These are phyloP conservation scores for Bovichtus diacanthus DNA, from an alignment of 2,797 vertebrate genomes.

Conservation along the genomic window DNA sequence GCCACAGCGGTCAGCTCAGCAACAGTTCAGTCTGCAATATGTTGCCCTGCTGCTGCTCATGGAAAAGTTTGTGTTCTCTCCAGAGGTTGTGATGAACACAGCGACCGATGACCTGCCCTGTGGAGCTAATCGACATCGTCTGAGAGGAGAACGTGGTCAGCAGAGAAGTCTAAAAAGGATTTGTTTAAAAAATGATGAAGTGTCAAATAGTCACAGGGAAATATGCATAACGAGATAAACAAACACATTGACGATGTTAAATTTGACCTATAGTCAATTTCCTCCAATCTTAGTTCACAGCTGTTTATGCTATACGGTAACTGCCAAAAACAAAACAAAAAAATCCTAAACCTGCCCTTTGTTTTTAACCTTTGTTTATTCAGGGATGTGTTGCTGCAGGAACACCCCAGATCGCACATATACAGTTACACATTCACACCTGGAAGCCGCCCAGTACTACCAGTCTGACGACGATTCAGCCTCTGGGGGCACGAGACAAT, in stretches of 20 bases:
- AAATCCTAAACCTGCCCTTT: neutral
- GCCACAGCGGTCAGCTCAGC: neutral
- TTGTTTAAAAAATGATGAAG: constrained; percentile 54
- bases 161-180: constrained; percentile 25
- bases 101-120: constrained; percentile 21
- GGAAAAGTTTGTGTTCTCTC: constrained; percentile 38
- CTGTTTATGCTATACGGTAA: constrained; percentile 4
- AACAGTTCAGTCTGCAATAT: neutral
- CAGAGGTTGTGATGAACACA: constrained; percentile 34
- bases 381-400: neutral
- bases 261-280: constrained; percentile 23
- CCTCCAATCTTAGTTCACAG: constrained; percentile 18
- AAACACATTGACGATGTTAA: constrained; percentile 18
- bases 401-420: neutral
- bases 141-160: constrained; percentile 43
- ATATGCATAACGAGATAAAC: constrained; percentile 40
- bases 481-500: too few species aligned
- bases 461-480: too few species aligned
- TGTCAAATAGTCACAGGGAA: constrained; percentile 46
- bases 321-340: constrained; percentile 1
- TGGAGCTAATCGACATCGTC: constrained; percentile 46
- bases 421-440: neutral
- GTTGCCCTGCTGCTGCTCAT: neutral
- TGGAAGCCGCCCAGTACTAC: neutral
- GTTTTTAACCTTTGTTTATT: constrained; percentile 29